Base-by-base conservation (phyloP, 1,140 invertebrate genomes). In the Cherax quadricarinatus region DNA sequence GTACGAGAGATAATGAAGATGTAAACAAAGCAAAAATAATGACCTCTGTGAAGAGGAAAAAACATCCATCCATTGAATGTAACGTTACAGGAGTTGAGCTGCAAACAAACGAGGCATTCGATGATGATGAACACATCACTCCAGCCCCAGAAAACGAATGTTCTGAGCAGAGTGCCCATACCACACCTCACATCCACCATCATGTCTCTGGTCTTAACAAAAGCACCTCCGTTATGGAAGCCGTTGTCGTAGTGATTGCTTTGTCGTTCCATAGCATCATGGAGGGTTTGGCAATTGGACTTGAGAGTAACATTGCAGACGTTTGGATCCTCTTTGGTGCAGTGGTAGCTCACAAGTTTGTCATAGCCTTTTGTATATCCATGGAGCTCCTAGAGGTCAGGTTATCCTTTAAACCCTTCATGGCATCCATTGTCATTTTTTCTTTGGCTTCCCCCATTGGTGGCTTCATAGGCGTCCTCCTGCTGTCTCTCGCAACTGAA, bases 341-440 rank as follows among this genome's bases (percentile, higher is more conserved):
- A 0, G 85, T 89, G 51, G 78, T 60, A 18, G 53, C 88, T 14
- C 96, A 97, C 94, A 97, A 97, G 94, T 94, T 96, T 49, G 96
- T 97, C 51, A 96, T 97, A 48, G 96, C 96, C 5, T 95, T 96
- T 92, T 96, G 95, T 93, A 95, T 96, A 41, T 95, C 96, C 24
- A 94, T 96, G 16, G 95, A 96, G 93, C 94, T 96, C 73, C 94
- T 96, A 5, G 94, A 95, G 16, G 94, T 94, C 0, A 93, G 94
- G 0, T 95, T 95, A 48, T 86, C 73, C 9, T 7, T 92, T 51
- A 70, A 57, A 10, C 75, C 93, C 16, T 90, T 93, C 57, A 4
- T 93, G 3, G 7, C 89, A 4, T 92, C 93, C 30, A 90, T 94
- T 53, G 10, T 81, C 1, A 89, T 86, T 10, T 94, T 94, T 24